Percentiles rank a stretch among this genome's conserved stretches.
phyloP scores from a whole-genome alignment of 2,888 invertebrate species.

The Dinocampus coccinellae region DNA sequence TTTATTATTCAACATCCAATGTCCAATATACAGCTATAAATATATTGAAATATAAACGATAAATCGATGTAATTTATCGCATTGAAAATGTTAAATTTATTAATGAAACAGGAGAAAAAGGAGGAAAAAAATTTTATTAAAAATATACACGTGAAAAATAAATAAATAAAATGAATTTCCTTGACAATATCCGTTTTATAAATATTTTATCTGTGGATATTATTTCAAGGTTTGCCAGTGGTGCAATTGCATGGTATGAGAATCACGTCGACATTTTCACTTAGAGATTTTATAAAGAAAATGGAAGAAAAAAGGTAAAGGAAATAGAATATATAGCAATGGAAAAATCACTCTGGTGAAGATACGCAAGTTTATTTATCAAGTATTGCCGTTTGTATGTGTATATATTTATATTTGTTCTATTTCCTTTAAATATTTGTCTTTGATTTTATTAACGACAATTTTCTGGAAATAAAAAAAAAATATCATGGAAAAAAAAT shows the following conservation, averaged over 20 bases:
- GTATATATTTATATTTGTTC: background rate
- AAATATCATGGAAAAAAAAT: background rate
- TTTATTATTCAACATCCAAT: constrained; percentile 3
- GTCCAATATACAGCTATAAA: background rate
- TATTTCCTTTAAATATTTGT: background rate
- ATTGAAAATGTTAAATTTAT: background rate
- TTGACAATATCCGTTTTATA: background rate
- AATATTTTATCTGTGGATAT: background rate
- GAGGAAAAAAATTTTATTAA: background rate
- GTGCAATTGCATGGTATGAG: background rate
- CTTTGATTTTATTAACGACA: background rate
- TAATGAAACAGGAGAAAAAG: background rate
- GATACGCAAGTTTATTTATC: constrained; percentile 5
- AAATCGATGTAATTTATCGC: background rate
- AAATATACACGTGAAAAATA: background rate
- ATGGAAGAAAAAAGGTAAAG: background rate
- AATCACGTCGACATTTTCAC: background rate
- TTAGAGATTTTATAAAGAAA: background rate
- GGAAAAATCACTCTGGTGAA: background rate
- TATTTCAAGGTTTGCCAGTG: background rate
- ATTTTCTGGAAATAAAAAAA: background rate
- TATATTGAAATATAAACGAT: background rate
- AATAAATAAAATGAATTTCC: background rate
- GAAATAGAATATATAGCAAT: background rate
- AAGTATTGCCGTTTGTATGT: background rate